A percentile compares a stretch with the other conserved stretches of the same genome.
Conservation (phyloP, 2,888 invertebrate genomes). For the Operophtera brumata region DNA sequence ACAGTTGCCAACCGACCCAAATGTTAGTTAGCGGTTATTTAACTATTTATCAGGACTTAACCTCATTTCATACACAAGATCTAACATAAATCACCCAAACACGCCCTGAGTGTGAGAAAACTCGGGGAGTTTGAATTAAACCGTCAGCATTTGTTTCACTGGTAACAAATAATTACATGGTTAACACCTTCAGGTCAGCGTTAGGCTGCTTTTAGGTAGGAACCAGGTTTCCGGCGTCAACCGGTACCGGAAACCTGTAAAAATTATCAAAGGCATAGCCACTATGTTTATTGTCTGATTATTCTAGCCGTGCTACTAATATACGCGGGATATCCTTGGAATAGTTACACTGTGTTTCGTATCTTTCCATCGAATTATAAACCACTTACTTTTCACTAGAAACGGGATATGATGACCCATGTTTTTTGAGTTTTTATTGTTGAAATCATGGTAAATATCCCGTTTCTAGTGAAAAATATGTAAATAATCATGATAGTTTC, state of each 20-base stretch:
- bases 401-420: no score
- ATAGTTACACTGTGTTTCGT: no score
- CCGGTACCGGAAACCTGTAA: not conserved
- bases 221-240: not conserved
- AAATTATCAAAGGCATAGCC: not conserved
- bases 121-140: not conserved
- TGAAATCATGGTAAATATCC: no score
- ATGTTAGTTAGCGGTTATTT: not conserved
- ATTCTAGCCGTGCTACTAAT: no score
- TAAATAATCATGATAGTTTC: no score
- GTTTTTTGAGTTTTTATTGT: no score
- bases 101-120: not conserved
- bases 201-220: not conserved
- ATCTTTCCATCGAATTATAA: no score
- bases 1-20: no score
- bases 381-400: no score
- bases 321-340: no score
- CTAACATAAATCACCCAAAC: not conserved
- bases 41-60: not conserved
- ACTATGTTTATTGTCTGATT: no score
- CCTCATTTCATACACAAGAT: not conserved
- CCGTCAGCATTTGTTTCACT: not conserved
- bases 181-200: not conserved
- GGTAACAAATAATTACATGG: slow-evolving; percentile 16
- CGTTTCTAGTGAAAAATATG: no score